Base-by-base conservation (phyloP, 2,797 vertebrate genomes). In the Spheniscus humboldti region DNA sequence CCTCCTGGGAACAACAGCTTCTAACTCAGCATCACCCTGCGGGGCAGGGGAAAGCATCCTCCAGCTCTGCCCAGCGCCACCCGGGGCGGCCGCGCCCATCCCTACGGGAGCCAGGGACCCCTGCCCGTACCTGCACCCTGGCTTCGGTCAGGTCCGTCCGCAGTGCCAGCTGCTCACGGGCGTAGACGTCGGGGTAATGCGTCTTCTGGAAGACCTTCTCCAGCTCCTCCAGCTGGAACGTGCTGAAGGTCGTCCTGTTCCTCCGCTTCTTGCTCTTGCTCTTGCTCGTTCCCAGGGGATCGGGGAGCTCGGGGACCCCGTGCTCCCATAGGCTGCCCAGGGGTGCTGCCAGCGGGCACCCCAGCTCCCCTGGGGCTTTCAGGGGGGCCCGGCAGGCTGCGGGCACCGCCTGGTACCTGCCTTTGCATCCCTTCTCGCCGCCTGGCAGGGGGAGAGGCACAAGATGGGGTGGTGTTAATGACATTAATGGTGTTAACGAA, bases 151-250 rank as follows among this genome's bases (percentile, higher is more conserved):
- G 98, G 89, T 99, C 99, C 0, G 99, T 99, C 94, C 98, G 96
- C 59, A 99, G 96, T 3, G 99, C 99, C 97, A 99, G 98, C 98
- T 99, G 99, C 96, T 99, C 99, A 3, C 99, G 98, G 52, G 99
- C 99, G 0, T 99, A 99, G 22, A 99, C 99, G 0, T 99, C 99
- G 1, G 99, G 99, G 71, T 99, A 99, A 90, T 99, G 99, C 0
- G 99, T 99, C 97, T 99, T 99, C 98, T 99, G 99, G 97, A 99
- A 99, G 43, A 99, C 99, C 71, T 99, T 99, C 97, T 99, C 99
- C 95, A 99, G 97, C 96, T 99, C 99, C 97, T 99, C 99, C 95
- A 99, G 98, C 97, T 99, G 99, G 96, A 99, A 99, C 0, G 98
- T 99, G 98, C 99, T 99, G 98, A 99, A 99, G 12, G 99, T 99